Evolutionary conservation across 2,888 invertebrate genomes (phyloP).

Genomic region (Ashinkailepas kermadecensis): DNA sequence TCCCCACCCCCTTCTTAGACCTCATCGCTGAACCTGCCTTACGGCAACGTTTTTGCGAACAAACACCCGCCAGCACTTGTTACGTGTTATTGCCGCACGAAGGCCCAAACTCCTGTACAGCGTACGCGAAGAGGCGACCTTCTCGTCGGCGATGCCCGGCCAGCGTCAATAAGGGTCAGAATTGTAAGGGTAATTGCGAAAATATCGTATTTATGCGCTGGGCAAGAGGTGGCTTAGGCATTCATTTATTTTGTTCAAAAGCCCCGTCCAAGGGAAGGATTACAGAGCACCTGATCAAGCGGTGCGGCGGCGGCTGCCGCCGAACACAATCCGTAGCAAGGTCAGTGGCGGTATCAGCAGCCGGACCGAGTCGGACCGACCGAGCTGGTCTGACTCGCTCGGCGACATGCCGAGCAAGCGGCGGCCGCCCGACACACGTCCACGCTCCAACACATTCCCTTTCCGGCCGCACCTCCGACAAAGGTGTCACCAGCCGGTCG

Average conservation of each 20-base stretch:
- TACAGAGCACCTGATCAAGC: background rate
- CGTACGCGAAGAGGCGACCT: background rate
- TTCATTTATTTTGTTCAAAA: background rate
- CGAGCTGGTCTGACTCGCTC: no score
- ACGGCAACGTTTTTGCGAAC: background rate
- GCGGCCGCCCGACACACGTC: no score
- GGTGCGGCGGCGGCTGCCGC: background rate
- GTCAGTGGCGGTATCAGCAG: background rate
- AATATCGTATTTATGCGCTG: background rate
- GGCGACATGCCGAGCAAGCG: no score
- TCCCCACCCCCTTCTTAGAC: slow-evolving; percentile 15
- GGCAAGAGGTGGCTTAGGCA: background rate
- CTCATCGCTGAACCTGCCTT: slow-evolving; percentile 1
- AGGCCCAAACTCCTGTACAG: background rate
- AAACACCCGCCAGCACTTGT: slow-evolving; percentile 16
- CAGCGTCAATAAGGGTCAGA: slow-evolving; percentile 8
- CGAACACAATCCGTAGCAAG: background rate
- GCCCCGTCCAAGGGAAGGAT: background rate
- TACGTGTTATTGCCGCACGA: slow-evolving; percentile 12
- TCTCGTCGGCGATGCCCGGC: background rate
- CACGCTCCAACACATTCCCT: no score
- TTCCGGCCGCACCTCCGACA: no score
- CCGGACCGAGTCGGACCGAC: background rate
- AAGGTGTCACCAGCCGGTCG: no score
- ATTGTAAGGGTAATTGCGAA: background rate